phyloP scores from a whole-genome alignment of 2,797 vertebrate genomes.

The Hipposideros larvatus region DNA sequence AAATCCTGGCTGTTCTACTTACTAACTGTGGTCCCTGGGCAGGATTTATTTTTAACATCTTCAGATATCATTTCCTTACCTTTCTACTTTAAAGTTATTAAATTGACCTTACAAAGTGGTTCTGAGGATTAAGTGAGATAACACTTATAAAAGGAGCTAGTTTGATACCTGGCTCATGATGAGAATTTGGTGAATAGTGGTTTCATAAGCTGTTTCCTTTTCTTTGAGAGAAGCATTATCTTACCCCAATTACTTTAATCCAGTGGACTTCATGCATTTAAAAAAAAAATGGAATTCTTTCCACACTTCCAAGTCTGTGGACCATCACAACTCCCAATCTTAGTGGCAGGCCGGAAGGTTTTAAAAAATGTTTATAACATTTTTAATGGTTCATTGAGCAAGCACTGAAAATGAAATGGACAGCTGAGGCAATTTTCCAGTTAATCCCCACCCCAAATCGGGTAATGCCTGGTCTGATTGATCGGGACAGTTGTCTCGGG shows the following conservation, averaged over 20 bases:
- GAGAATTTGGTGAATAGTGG: background rate
- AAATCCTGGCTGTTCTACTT: background rate
- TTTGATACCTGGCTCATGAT: background rate
- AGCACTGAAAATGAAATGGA: slow-evolving; percentile 53
- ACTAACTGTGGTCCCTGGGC: background rate
- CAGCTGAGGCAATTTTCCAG: slow-evolving; percentile 73
- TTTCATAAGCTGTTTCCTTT: slow-evolving; percentile 1
- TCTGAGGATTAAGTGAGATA: background rate
- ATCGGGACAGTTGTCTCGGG: slow-evolving; percentile 47
- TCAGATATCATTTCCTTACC: background rate
- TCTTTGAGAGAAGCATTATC: slow-evolving; percentile 59
- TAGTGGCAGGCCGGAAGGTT: slow-evolving; percentile 4
- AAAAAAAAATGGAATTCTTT: slow-evolving; percentile 38
- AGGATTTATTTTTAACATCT: background rate
- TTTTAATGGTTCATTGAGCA: slow-evolving; percentile 72
- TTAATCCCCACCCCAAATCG: slow-evolving; percentile 69
- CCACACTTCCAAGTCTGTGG: slow-evolving; percentile 41
- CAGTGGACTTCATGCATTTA: background rate
- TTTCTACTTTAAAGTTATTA: background rate
- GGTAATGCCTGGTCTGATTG: slow-evolving; percentile 45
- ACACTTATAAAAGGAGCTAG: background rate
- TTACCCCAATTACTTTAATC: slow-evolving; percentile 47
- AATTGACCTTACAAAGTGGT: background rate
- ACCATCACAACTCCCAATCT: background rate
- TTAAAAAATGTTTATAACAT: slow-evolving; percentile 28